Base-by-base conservation (phyloP, 2,113 vertebrate species). In the Barnardius zonarius region DNA sequence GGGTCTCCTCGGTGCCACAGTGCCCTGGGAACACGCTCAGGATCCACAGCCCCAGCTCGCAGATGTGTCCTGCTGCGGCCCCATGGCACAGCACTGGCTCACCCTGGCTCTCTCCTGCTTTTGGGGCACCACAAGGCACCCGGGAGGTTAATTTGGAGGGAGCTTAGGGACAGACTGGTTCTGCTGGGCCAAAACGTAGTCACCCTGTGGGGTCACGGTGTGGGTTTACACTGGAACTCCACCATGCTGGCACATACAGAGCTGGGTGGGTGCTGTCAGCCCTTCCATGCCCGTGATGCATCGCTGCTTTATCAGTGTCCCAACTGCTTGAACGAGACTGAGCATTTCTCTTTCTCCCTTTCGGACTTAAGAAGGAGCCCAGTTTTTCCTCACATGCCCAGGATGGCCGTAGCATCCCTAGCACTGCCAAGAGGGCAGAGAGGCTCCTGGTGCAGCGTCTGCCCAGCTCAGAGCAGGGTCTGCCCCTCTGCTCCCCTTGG, bases 171-270 rank as follows among this genome's bases (percentile, higher is more conserved):
- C 37, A 59, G 22, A 10, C 6, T 12, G 39, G 61, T 43, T 51
- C 19, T 13, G 39, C 24, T 19, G 57, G 37, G 41, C 51, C n/a
- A 3, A 48, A 25, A 7, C 3, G 9, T 48, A 37, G 62, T n/a
- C 0, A 1, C 27, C 7, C 59, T 7, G 5, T 0, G 1, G 63
- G 49, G 30, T 44, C n/a, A 13, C 2, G 4, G 59, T 5, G 64
- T 15, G 11, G 77, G 54, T 61, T 41, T 5, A 11, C 1, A 0
- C 73, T 2, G 0, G 17, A 48, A 44, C 37, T 11, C 61, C 51
- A 1, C 3, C 7, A 15, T 5, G 0, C 1, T 7, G 7, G 9
- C 23, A 14, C 4, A 0, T 3, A n/a, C 43, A 6, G 78, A 52
- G 62, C 52, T 18, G 33, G 1, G 9, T 20, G 8, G 13, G 43